A percentile compares a stretch with the other conserved stretches of the same genome.
phyloP scores from a whole-genome alignment of 1,140 invertebrate genomes.

The Zaprionus gabonicus region DNA sequence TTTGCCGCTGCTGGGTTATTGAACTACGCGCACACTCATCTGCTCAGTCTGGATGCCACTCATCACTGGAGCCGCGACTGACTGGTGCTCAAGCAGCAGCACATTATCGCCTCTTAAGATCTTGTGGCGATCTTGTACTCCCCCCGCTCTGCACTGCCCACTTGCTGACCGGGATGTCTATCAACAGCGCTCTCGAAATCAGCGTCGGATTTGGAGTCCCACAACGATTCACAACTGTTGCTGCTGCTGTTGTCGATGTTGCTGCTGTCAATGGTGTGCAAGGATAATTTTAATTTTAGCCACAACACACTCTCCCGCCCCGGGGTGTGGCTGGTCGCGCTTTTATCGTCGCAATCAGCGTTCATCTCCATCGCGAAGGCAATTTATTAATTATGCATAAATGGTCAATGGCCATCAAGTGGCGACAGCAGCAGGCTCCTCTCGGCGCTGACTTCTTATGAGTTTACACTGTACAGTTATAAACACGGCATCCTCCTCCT shows the following conservation, averaged over 20 bases:
- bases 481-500: slow-evolving; percentile 6
- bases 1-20: background rate
- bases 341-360: slow-evolving; percentile 70
- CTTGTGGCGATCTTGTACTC: slow-evolving; percentile 26
- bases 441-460: slow-evolving; percentile 13
- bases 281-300: slow-evolving; percentile 63
- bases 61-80: slow-evolving; percentile 38
- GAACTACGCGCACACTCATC: slow-evolving; percentile 36
- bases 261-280: slow-evolving; percentile 55
- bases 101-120: slow-evolving; percentile 62
- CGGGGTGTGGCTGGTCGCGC: slow-evolving; percentile 17
- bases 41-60: slow-evolving; percentile 34
- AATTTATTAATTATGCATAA: slow-evolving; percentile 83
- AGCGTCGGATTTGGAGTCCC: slow-evolving; percentile 3
- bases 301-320: slow-evolving; percentile 6
- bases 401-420: slow-evolving; percentile 72
- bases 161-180: slow-evolving; percentile 27
- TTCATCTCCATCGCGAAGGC: slow-evolving; percentile 55
- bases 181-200: slow-evolving; percentile 37
- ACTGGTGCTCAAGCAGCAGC: slow-evolving; percentile 26
- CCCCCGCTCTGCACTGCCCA: background rate
- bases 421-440: slow-evolving; percentile 52
- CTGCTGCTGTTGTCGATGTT: background rate
- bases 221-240: slow-evolving; percentile 48
- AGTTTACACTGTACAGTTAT: slow-evolving; percentile 62